phyloP scores from a whole-genome alignment of 2,113 vertebrate species.

The Petrocephalus microphthalmus region DNA sequence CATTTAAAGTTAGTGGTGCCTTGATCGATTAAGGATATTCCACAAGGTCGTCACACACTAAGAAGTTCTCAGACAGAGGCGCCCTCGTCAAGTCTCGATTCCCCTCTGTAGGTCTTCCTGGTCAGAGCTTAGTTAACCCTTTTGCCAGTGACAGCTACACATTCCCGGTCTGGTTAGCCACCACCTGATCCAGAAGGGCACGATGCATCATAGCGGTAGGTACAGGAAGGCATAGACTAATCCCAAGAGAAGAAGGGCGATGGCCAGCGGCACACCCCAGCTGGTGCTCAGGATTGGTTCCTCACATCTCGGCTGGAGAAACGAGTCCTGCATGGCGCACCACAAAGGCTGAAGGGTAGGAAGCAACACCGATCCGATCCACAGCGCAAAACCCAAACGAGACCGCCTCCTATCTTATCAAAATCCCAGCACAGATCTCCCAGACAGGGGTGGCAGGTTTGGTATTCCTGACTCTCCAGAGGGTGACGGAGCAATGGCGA shows the following conservation, averaged over 20 bases:
- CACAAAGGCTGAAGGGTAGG: neutral
- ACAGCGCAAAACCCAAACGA: neutral
- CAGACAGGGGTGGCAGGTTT: neutral
- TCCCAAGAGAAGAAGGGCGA: constrained; percentile 59
- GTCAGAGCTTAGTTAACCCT: constrained; percentile 29
- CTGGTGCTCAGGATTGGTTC: constrained; percentile 60
- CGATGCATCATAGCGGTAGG: constrained; percentile 56
- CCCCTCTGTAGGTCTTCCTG: neutral
- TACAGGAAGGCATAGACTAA: constrained; percentile 64
- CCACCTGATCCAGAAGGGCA: constrained; percentile 49
- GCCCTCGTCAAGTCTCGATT: neutral
- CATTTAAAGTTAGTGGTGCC: neutral
- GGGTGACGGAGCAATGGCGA: neutral
- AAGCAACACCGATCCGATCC: neutral
- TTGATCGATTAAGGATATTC: neutral
- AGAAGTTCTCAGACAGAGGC: neutral
- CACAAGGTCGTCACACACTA: neutral
- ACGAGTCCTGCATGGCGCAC: constrained; percentile 50
- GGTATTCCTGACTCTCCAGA: neutral
- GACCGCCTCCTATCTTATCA: neutral
- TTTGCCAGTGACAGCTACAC: neutral
- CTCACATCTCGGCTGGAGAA: constrained; percentile 63
- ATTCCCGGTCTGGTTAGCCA: constrained; percentile 43
- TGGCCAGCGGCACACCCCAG: constrained; percentile 60
- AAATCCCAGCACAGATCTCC: neutral